Percentiles rank a stretch among this genome's conserved stretches.
Conservation (phyloP, 2,888 invertebrate species). For the Argyresthia goedartella region DNA sequence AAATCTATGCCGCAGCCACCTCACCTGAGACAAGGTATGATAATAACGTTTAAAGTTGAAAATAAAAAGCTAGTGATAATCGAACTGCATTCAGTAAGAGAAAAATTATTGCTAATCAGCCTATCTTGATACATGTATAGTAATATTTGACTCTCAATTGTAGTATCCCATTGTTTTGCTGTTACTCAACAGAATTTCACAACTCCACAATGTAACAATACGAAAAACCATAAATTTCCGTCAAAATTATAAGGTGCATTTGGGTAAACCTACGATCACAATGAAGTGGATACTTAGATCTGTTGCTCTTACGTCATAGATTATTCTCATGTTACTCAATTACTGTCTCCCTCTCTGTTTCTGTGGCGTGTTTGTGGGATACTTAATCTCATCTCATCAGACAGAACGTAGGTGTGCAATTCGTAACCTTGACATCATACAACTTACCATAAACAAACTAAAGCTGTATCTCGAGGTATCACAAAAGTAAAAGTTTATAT, state of each 20-base stretch:
- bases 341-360: neutral
- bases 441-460: conserved; percentile 47
- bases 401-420: too few relatives aligned
- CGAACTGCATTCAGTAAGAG: too few relatives aligned
- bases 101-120: neutral
- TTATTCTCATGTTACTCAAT: neutral
- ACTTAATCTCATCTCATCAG: too few relatives aligned
- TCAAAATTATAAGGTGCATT: neutral
- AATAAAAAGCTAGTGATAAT: too few relatives aligned
- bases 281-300: neutral
- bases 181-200: neutral
- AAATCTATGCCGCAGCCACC: too few relatives aligned
- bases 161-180: neutral
- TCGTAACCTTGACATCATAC: neutral
- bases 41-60: too few relatives aligned
- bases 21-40: too few relatives aligned
- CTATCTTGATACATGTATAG: neutral
- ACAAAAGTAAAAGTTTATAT: conserved; percentile 65
- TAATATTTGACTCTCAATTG: neutral
- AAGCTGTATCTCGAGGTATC: conserved; percentile 50
- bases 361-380: too few relatives aligned
- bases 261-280: neutral
- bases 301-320: neutral
- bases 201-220: neutral
- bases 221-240: neutral